Evolutionary conservation across 2,797 vertebrate species (phyloP), one percentile per base, ranked within the genome.

Genomic region (Hydrolagus colliei): DNA sequence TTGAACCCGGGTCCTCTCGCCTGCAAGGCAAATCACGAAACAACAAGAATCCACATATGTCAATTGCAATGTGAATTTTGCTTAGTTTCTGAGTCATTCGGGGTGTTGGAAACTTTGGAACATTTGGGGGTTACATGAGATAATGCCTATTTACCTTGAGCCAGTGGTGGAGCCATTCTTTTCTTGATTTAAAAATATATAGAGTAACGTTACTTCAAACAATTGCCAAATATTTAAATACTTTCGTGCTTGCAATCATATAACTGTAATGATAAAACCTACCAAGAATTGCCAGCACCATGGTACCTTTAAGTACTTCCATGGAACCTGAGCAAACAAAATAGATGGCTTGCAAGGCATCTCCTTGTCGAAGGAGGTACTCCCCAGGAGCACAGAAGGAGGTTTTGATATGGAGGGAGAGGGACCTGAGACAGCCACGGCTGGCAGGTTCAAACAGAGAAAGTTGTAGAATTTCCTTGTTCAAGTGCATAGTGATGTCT

Each of bases 331-430:
- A 98, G 92, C 97, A 98, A 86, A 99, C 97, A 22, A 98, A 97
- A 91, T 97, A 99, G 92, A 98, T 96, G 67, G 97, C 98, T 91
- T 99, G 98, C 88, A 99, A 93, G 71, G 97, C 97, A 14, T 98
- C 97, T 41, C 98, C 98, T 90, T 98, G 97, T 18, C 98, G 94
- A 35, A 98, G 95, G 86, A 99, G 95, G 91, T 96, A 99, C 91
- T 99, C 97, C 87, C 97, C 98, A 0, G 98, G 98, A 87, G 97
- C 97, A 86, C 97, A 99, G 92, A 99, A 99, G 74, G 97, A 96
- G n/a, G 96, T 98, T 94, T 98, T 99, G 91, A 98, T 99, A 93
- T 99, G 97, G 88, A 98, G 94, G 72, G 98, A 99, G 89, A 99
- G 92, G 86, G 97, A 98, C 91, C 98, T 96, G 91, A 99, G 95